phyloP scores from a whole-genome alignment of 2,888 invertebrate genomes.

The Phyto melanocephala region DNA sequence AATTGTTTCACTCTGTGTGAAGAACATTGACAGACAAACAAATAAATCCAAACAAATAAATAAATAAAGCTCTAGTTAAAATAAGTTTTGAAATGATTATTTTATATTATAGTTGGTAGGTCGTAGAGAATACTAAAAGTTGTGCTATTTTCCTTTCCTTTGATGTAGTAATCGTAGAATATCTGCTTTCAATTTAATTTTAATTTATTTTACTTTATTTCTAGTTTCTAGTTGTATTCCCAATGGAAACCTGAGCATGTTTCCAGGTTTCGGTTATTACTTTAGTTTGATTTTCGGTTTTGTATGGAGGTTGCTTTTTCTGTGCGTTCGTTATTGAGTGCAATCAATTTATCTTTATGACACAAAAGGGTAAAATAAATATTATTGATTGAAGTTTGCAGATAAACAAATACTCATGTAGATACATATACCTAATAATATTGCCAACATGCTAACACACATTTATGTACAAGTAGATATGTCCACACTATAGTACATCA shows the following conservation, averaged over 20 bases:
- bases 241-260: not conserved
- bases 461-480: too few species aligned
- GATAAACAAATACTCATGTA: not conserved
- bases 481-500: too few species aligned
- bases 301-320: not conserved
- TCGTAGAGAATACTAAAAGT: not conserved
- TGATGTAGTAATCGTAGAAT: not conserved
- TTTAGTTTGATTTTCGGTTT: not conserved
- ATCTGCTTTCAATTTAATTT: not conserved
- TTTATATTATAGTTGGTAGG: too few species aligned
- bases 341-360: slow-evolving; percentile 22
- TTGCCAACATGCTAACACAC: not conserved
- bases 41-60: not conserved
- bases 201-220: not conserved
- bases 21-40: not conserved
- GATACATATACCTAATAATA: too few species aligned
- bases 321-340: not conserved
- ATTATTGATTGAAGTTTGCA: slow-evolving; percentile 19
- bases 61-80: not conserved
- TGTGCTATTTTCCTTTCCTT: not conserved
- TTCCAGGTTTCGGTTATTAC: not conserved
- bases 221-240: not conserved
- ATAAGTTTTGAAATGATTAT: not conserved
- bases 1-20: not conserved
- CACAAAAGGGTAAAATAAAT: slow-evolving; percentile 16